Conservation (phyloP, 1,140 invertebrate species). For the Caenorhabditis latens region DNA sequence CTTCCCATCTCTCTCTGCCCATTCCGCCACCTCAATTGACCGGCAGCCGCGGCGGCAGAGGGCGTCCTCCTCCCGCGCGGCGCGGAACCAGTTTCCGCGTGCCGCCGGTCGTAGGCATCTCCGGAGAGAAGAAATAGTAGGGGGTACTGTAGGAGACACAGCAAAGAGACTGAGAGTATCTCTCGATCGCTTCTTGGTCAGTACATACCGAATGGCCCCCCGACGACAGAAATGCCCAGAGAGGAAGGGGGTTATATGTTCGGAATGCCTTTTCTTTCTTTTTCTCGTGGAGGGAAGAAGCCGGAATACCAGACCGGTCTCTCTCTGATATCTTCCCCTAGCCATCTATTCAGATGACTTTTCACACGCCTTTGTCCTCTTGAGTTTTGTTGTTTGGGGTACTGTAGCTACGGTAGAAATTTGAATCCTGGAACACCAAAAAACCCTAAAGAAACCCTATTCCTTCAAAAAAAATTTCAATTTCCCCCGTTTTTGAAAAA, state of each 20-base stretch:
- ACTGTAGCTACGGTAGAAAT: too few relatives aligned
- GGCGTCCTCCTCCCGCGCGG: too few relatives aligned
- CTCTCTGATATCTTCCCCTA: neutral
- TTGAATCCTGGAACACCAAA: too few relatives aligned
- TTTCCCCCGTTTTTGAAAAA: too few relatives aligned
- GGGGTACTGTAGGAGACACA: neutral
- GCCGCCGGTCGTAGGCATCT: neutral
- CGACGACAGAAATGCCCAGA: too few relatives aligned
- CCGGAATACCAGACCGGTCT: slow-evolving; percentile 38
- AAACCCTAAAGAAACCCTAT: too few relatives aligned
- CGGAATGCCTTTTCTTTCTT: neutral
- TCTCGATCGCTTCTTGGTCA: neutral
- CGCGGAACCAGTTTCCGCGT: slow-evolving; percentile 47
- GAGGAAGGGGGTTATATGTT: slow-evolving; percentile 19
- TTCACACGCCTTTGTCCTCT: too few relatives aligned
- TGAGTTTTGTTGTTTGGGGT: too few relatives aligned
- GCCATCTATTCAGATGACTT: too few relatives aligned
- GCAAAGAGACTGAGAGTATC: neutral
- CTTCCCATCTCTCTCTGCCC: neutral
- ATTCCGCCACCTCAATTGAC: slow-evolving; percentile 15
- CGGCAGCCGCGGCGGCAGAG: neutral
- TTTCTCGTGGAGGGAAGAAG: neutral
- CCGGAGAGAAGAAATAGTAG: neutral
- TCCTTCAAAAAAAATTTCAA: too few relatives aligned
- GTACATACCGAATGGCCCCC: slow-evolving; percentile 47